Evolutionary conservation across 1,140 invertebrate genomes (phyloP).

Genomic region (Sarcophaga peregrina): DNA sequence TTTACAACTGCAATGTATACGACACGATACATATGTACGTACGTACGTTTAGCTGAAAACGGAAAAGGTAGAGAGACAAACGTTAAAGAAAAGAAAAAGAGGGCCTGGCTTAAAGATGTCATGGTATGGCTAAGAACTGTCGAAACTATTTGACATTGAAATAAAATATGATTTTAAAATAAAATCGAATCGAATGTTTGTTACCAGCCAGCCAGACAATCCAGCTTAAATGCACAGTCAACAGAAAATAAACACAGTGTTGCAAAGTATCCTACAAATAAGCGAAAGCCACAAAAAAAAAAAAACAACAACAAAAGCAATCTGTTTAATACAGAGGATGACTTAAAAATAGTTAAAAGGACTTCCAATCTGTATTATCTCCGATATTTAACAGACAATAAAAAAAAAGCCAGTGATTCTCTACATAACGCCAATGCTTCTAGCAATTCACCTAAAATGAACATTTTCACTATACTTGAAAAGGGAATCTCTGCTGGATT

Average conservation of each 20-base stretch:
- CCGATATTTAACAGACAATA: background rate
- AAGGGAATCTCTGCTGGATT: background rate
- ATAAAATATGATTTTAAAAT: conserved; percentile 41
- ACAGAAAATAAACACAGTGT: background rate
- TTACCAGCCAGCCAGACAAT: background rate
- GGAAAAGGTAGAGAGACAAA: background rate
- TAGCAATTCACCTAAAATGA: too few relatives aligned
- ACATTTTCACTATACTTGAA: background rate
- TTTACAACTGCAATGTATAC: background rate
- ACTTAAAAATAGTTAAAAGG: conserved; percentile 22
- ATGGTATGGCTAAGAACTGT: conserved; percentile 34
- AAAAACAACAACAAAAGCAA: background rate
- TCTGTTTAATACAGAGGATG: background rate
- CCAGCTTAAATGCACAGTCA: background rate
- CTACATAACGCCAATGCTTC: background rate
- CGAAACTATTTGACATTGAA: conserved; percentile 42
- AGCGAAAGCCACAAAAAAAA: background rate
- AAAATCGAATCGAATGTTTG: conserved; percentile 1
- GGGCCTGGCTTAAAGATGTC: conserved; percentile 39
- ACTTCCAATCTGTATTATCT: conserved; percentile 13
- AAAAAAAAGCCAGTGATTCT: background rate
- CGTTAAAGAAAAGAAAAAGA: conserved; percentile 23
- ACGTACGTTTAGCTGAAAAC: too few relatives aligned
- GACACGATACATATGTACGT: too few relatives aligned
- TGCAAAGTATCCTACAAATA: too few relatives aligned